phyloP scores from a whole-genome alignment of 2,113 vertebrate genomes.

The Corydoras sp. region DNA sequence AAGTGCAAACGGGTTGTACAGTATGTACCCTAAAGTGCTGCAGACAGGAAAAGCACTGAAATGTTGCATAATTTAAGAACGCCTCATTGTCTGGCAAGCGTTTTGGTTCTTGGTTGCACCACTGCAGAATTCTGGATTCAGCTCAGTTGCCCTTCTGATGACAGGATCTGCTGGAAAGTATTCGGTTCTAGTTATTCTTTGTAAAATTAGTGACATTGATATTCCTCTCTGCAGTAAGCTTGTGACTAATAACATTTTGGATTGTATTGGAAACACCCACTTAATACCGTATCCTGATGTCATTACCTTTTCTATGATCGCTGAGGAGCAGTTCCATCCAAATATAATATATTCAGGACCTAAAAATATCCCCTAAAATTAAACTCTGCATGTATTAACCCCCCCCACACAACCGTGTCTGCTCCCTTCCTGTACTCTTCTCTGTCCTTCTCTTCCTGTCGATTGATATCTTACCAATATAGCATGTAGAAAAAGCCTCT shows the following conservation, averaged over 20 bases:
- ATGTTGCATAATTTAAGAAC: too few species aligned
- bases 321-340: background rate
- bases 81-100: too few species aligned
- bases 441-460: constrained; percentile 32
- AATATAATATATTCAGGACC: constrained; percentile 25
- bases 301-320: constrained; percentile 19
- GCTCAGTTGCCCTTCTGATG: too few species aligned
- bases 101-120: too few species aligned
- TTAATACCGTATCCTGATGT: constrained; percentile 4
- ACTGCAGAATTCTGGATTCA: too few species aligned
- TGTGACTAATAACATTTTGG: background rate
- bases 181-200: too few species aligned
- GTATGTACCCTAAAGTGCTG: too few species aligned
- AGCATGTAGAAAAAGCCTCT: constrained; percentile 17
- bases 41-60: too few species aligned
- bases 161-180: too few species aligned
- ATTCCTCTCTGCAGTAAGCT: background rate
- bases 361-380: constrained; percentile 18
- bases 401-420: constrained; percentile 24
- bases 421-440: constrained; percentile 20
- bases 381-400: constrained; percentile 40
- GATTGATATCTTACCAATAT: constrained; percentile 38
- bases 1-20: too few species aligned
- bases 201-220: too few species aligned
- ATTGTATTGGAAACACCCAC: constrained; percentile 7